phyloP scores from a whole-genome alignment of 2,113 vertebrate species.

The Syngnathoides biaculeatus region DNA sequence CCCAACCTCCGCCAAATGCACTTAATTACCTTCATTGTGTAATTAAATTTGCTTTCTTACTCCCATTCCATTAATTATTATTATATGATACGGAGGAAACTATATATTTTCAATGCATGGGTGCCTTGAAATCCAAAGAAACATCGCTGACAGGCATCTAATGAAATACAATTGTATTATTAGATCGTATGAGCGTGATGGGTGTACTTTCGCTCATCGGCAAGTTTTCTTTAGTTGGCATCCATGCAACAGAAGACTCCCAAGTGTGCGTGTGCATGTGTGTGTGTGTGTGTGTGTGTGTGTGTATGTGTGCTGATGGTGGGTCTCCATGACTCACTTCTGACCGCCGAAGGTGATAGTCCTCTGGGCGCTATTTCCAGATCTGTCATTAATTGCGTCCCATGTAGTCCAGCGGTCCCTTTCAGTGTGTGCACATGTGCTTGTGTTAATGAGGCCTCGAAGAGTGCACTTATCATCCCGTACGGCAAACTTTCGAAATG shows the following conservation, averaged over 20 bases:
- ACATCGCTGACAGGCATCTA: conserved; percentile 3
- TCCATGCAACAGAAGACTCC: conserved; percentile 19
- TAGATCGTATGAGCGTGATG: conserved; percentile 31
- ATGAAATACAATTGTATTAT: conserved; percentile 24
- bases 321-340: conserved; percentile 45
- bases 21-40: background rate
- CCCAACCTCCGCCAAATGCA: background rate
- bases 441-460: conserved; percentile 30
- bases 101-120: background rate
- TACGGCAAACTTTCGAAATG: conserved; percentile 13
- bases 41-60: background rate
- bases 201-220: conserved; percentile 30
- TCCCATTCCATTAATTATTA: background rate
- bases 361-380: conserved; percentile 60
- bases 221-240: conserved; percentile 41
- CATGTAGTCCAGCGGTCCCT: conserved; percentile 26
- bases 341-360: conserved; percentile 51
- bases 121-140: background rate
- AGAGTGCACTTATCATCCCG: conserved; percentile 10
- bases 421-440: conserved; percentile 6
- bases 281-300: background rate
- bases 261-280: conserved; percentile 41
- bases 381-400: conserved; percentile 50
- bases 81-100: background rate
- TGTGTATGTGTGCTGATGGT: conserved; percentile 4